A percentile compares a stretch with the other conserved stretches of the same genome.
Evolutionary conservation across 35 echinoderm and acorn worm genomes (phyloP).

Genomic region (Eucidaris tribuloides): DNA sequence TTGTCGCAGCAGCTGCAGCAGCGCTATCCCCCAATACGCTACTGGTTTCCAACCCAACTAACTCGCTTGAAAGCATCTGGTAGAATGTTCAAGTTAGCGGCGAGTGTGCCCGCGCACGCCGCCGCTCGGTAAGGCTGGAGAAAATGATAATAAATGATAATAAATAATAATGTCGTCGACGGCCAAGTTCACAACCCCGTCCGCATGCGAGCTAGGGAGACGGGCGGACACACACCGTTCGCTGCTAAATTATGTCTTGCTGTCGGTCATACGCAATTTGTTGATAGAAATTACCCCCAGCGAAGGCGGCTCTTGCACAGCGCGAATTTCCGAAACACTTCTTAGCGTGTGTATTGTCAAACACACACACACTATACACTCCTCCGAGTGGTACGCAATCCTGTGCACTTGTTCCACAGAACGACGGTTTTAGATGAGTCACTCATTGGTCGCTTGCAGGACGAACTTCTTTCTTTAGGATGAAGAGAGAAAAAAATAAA

Average conservation of each 20-base stretch:
- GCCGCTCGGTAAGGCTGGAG: not conserved
- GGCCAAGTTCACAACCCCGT: constrained; percentile 5
- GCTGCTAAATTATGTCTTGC: not conserved
- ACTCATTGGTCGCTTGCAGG: not conserved
- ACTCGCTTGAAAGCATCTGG: constrained; percentile 77
- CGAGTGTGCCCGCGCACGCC: not conserved
- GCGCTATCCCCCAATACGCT: constrained; percentile 63
- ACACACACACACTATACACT: not conserved
- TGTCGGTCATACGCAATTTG: not conserved
- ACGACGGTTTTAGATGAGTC: not conserved
- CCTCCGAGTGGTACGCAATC: not conserved
- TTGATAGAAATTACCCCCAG: constrained; percentile 6
- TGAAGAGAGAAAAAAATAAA: too few species aligned
- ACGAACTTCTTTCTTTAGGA: not conserved
- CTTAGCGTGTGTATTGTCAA: not conserved
- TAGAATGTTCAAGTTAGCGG: not conserved
- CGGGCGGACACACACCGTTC: not conserved
- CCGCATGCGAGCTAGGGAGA: not conserved
- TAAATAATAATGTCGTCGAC: constrained; percentile 7
- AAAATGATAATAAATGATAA: constrained; percentile 36
- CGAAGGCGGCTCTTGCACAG: not conserved
- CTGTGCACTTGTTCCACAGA: not conserved
- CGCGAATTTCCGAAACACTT: not conserved
- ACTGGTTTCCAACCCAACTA: constrained; percentile 73
- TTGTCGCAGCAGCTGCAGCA: not conserved